Conservation (phyloP, 1,140 invertebrate genomes). For the Phortica variegata region DNA sequence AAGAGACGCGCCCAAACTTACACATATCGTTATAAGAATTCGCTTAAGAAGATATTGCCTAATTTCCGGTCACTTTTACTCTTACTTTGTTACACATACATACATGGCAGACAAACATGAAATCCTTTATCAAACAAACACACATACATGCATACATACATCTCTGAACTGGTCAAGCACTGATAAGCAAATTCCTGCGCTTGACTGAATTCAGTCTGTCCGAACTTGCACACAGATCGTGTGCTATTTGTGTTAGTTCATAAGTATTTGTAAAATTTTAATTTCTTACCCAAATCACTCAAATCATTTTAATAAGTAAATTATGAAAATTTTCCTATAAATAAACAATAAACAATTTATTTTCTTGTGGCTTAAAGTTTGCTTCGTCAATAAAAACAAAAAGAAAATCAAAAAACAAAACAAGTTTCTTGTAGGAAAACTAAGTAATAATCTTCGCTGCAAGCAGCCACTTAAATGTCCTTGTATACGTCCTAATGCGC, state of each 20-base stretch:
- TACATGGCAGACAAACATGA: slow-evolving; percentile 1
- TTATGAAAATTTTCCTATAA: slow-evolving; percentile 50
- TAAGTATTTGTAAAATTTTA: slow-evolving; percentile 38
- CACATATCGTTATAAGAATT: slow-evolving; percentile 53
- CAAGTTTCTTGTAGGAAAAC: slow-evolving; percentile 30
- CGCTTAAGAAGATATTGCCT: slow-evolving; percentile 52
- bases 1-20: too few relatives aligned
- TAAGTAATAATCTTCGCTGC: slow-evolving; percentile 42
- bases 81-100: slow-evolving; percentile 9
- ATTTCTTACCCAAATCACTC: slow-evolving; percentile 52
- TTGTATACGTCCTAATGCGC: too few relatives aligned
- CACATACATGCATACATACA: not conserved
- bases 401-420: slow-evolving; percentile 29
- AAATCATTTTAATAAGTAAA: slow-evolving; percentile 55
- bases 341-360: slow-evolving; percentile 56
- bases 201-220: slow-evolving; percentile 43
- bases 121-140: slow-evolving; percentile 6
- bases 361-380: slow-evolving; percentile 8
- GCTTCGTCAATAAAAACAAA: slow-evolving; percentile 2
- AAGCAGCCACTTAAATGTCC: slow-evolving; percentile 40
- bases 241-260: too few relatives aligned
- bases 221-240: not conserved
- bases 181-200: slow-evolving; percentile 48
- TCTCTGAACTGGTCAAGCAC: slow-evolving; percentile 39
- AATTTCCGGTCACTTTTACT: slow-evolving; percentile 52